Percentiles rank a stretch among this genome's conserved stretches.
phyloP scores from a whole-genome alignment of 2,888 invertebrate genomes.

The Nomada ferruginata region DNA sequence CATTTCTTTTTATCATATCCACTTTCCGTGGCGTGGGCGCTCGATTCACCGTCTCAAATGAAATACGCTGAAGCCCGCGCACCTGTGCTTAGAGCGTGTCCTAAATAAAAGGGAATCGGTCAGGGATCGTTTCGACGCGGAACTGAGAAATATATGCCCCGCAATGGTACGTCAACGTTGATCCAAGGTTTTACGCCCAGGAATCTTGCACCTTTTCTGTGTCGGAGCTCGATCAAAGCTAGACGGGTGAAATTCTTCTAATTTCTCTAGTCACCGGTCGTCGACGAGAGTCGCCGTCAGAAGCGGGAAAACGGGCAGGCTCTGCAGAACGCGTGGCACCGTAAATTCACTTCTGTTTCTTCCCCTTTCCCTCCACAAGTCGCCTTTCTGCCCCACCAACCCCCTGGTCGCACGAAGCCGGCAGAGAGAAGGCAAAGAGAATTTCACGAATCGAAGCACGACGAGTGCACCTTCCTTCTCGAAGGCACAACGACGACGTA shows the following conservation, averaged over 20 bases:
- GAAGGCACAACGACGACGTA: conserved; percentile 48
- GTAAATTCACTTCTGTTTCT: conserved; percentile 63
- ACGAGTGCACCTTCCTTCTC: conserved; percentile 61
- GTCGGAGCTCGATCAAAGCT: background rate
- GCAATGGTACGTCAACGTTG: conserved; percentile 9
- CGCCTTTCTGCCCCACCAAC: background rate
- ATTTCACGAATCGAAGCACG: conserved; percentile 70
- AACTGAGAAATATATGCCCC: conserved; percentile 4
- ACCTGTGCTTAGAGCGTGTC: conserved; percentile 8
- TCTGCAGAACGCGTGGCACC: conserved; percentile 53
- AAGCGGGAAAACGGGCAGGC: conserved; percentile 35
- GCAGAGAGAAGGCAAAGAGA: conserved; percentile 61
- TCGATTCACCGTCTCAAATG: conserved; percentile 13
- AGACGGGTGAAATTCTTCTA: conserved; percentile 52
- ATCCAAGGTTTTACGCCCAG: background rate
- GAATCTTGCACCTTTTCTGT: background rate
- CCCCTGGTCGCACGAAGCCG: conserved; percentile 17
- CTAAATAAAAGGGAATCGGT: background rate
- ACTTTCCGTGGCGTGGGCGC: conserved; percentile 6
- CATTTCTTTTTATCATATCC: conserved; percentile 53
- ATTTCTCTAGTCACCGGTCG: conserved; percentile 31
- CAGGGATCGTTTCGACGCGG: background rate
- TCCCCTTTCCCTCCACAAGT: conserved; percentile 21
- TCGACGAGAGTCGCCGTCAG: conserved; percentile 18
- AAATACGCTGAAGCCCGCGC: conserved; percentile 21